Evolutionary conservation across 2,888 invertebrate species (phyloP).

Genomic region (Silvanus unidentatus): DNA sequence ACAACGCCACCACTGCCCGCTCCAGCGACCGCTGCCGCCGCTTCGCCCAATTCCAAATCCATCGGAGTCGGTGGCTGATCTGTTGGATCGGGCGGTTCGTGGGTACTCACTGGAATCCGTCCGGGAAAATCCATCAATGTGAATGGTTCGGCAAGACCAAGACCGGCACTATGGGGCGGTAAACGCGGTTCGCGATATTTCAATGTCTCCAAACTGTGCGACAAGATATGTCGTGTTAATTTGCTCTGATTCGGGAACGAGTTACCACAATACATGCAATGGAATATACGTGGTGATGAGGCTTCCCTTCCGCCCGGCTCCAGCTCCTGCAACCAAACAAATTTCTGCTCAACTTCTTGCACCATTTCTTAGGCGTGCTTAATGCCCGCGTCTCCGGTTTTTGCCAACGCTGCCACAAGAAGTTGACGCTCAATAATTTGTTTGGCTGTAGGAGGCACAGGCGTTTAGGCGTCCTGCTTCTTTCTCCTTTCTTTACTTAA

Average conservation of each 20-base stretch:
- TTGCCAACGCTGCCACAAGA: slow-evolving; percentile 52
- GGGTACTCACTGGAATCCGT: slow-evolving; percentile 33
- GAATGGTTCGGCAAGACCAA: slow-evolving; percentile 44
- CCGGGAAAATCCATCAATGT: slow-evolving; percentile 43
- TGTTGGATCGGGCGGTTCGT: slow-evolving; percentile 48
- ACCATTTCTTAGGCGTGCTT: slow-evolving; percentile 27
- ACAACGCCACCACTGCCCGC: slow-evolving; percentile 59
- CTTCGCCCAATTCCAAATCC: slow-evolving; percentile 55
- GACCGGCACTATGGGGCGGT: slow-evolving; percentile 47
- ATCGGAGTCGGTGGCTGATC: slow-evolving; percentile 50
- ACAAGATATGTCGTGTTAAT: slow-evolving; percentile 82
- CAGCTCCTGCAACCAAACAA: slow-evolving; percentile 86
- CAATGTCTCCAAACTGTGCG: slow-evolving; percentile 81
- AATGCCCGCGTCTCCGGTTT: background rate
- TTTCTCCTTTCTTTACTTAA: background rate
- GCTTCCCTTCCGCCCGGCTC: slow-evolving; percentile 44
- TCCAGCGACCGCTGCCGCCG: slow-evolving; percentile 67
- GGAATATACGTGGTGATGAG: slow-evolving; percentile 57
- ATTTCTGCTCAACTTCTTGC: slow-evolving; percentile 85
- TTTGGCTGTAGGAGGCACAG: slow-evolving; percentile 52
- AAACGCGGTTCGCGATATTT: slow-evolving; percentile 71
- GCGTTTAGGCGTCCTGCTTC: slow-evolving; percentile 29
- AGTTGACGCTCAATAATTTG: slow-evolving; percentile 81
- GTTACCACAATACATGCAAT: slow-evolving; percentile 86
- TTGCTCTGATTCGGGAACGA: slow-evolving; percentile 87